Percentiles rank a stretch among this genome's conserved stretches.
Conservation (phyloP, 1,140 invertebrate genomes). For the Oryctes rhinoceros region DNA sequence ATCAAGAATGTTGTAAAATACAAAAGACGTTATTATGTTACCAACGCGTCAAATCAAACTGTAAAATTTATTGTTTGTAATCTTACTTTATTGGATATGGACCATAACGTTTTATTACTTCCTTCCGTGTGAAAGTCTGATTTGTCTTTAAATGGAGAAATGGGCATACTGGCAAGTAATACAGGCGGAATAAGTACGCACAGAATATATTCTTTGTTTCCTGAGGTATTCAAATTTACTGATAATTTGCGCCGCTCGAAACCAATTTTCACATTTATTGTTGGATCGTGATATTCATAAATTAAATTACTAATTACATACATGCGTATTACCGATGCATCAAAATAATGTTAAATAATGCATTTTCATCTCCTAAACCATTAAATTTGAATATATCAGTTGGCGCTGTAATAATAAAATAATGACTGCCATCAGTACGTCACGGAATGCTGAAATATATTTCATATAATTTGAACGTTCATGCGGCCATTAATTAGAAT, state of each 20-base stretch:
- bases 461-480: background rate
- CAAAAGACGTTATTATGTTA: slow-evolving; percentile 26
- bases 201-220: background rate
- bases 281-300: background rate
- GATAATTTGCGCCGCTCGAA: background rate
- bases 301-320: background rate
- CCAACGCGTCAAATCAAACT: slow-evolving; percentile 28
- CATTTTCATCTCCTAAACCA: background rate
- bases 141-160: background rate
- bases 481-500: slow-evolving; percentile 3
- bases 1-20: slow-evolving; percentile 27
- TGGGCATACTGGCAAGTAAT: background rate
- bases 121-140: slow-evolving; percentile 3
- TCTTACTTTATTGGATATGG: slow-evolving; percentile 34
- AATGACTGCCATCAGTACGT: slow-evolving; percentile 19
- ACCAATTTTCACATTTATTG: too few species aligned
- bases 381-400: slow-evolving; percentile 32
- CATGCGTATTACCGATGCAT: background rate
- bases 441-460: slow-evolving; percentile 3
- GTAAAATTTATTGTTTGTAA: slow-evolving; percentile 35
- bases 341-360: background rate
- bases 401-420: slow-evolving; percentile 19
- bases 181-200: background rate
- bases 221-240: background rate
- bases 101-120: slow-evolving; percentile 28